These are phyloP conservation scores for Caenorhabditis imperialis DNA, from an alignment of 2,888 invertebrate species.

Conservation along the genomic window DNA sequence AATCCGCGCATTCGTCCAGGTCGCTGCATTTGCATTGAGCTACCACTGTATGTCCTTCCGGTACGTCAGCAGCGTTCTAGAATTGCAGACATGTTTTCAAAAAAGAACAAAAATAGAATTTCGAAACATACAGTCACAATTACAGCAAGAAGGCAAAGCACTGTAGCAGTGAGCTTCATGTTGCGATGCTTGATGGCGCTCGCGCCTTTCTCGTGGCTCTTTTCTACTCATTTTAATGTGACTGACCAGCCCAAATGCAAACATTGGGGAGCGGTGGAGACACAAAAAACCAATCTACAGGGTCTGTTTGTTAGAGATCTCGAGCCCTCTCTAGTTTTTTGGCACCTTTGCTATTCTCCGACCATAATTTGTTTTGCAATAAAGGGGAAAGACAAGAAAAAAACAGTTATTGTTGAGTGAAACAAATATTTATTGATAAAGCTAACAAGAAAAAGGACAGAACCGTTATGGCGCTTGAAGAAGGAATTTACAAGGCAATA, in stretches of 20 bases:
- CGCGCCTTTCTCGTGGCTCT: conserved; percentile 29
- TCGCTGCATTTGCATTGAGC: conserved; percentile 73
- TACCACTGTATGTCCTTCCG: conserved; percentile 60
- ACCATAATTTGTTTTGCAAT: conserved; percentile 52
- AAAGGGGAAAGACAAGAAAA: no score
- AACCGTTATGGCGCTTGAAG: not conserved
- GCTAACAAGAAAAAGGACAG: conserved; percentile 1
- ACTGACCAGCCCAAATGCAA: conserved; percentile 60
- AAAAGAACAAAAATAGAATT: not conserved
- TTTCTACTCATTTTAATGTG: conserved; percentile 48
- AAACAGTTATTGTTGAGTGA: not conserved
- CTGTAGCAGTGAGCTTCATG: conserved; percentile 34
- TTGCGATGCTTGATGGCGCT: conserved; percentile 24
- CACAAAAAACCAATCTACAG: conserved; percentile 48
- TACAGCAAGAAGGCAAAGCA: conserved; percentile 34
- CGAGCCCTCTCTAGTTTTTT: conserved; percentile 11
- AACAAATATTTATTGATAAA: conserved; percentile 12
- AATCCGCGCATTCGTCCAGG: conserved; percentile 66
- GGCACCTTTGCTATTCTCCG: conserved; percentile 9
- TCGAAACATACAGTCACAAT: conserved; percentile 24
- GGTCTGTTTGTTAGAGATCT: conserved; percentile 50
- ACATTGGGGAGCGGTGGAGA: conserved; percentile 43
- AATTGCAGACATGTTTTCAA: no score
- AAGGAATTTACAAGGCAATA: not conserved
- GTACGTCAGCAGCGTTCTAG: conserved; percentile 37